phyloP scores from a whole-genome alignment of 2,888 invertebrate genomes.

The Mimachlamys varia region DNA sequence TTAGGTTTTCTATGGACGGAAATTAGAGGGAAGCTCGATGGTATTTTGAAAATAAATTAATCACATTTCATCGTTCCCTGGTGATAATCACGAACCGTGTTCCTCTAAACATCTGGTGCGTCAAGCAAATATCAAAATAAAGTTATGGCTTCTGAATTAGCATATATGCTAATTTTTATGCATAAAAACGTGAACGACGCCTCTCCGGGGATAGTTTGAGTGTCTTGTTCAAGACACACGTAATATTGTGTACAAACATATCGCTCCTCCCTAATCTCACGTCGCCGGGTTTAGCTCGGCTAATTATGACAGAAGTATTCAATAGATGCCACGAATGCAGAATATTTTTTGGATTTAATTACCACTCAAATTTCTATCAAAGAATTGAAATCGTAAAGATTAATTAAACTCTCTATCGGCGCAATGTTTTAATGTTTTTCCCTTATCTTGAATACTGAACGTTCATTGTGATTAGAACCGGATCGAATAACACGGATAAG shows the following conservation, averaged over 20 bases:
- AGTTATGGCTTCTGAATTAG: conserved; percentile 11
- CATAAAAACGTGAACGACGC: background rate
- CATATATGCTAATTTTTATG: conserved; percentile 34
- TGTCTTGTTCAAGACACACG: conserved; percentile 18
- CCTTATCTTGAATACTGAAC: background rate
- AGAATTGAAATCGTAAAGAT: background rate
- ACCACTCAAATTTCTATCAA: background rate
- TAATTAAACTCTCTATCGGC: background rate
- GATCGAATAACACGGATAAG: background rate
- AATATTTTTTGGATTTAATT: background rate
- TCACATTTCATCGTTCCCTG: conserved; percentile 21
- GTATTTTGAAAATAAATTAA: conserved; percentile 36
- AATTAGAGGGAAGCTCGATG: conserved; percentile 18
- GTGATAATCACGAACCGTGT: conserved; percentile 19
- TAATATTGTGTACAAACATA: conserved; percentile 25
- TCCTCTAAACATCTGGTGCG: conserved; percentile 18
- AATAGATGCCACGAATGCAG: background rate
- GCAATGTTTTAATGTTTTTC: conserved; percentile 1
- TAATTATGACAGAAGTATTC: background rate
- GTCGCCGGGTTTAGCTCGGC: background rate
- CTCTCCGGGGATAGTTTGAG: background rate
- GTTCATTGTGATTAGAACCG: background rate
- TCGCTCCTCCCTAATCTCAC: background rate
- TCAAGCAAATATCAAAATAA: background rate
- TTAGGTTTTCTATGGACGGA: conserved; percentile 21